These are phyloP conservation scores for Cuculus canorus DNA, from an alignment of 2,797 vertebrate species.

Conservation along the genomic window DNA sequence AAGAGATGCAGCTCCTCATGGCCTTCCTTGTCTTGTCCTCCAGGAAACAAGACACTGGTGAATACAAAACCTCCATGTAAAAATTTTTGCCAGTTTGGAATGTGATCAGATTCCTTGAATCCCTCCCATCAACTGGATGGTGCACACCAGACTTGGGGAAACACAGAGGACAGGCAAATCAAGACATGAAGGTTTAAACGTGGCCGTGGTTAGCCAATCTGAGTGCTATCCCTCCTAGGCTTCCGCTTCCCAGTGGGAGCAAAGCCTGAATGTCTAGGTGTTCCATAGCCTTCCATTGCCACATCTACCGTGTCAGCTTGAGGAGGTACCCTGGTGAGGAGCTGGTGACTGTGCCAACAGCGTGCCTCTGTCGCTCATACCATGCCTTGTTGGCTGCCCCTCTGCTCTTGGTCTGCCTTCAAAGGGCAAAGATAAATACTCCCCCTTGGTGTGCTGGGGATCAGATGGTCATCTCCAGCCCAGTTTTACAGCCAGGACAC, in stretches of 20 bases:
- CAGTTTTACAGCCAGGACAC: not conserved
- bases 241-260: not conserved
- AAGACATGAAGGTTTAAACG: not conserved
- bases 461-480: not conserved
- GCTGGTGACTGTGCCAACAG: not conserved
- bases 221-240: no score
- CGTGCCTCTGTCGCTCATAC: not conserved
- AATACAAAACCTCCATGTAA: not conserved
- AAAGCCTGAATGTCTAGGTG: not conserved
- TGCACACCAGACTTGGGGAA: not conserved
- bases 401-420: not conserved
- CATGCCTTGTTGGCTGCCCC: not conserved
- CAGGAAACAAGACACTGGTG: not conserved
- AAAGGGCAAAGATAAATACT: not conserved
- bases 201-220: not conserved
- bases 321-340: not conserved
- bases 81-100: not conserved
- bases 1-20: not conserved
- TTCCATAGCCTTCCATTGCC: no score
- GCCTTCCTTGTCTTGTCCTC: not conserved
- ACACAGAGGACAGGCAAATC: not conserved
- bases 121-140: not conserved
- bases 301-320: not conserved
- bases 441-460: accelerated
- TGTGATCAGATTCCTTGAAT: not conserved